A percentile compares a stretch with the other conserved stretches of the same genome.
Evolutionary conservation across 2,113 vertebrate species (phyloP).

Genomic region (Macaca nemestrina): DNA sequence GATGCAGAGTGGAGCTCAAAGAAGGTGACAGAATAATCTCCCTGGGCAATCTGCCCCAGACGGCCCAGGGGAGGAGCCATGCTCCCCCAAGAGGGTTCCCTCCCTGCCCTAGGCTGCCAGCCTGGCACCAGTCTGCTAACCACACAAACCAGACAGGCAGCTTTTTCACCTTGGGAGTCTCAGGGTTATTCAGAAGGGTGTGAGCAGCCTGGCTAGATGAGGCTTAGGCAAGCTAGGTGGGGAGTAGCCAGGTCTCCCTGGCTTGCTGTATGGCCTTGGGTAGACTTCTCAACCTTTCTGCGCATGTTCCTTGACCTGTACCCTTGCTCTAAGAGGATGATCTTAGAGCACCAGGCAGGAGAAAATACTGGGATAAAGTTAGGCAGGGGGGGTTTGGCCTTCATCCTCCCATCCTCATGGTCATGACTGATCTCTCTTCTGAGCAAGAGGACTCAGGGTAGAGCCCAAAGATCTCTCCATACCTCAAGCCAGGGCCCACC

Average conservation of each 20-base stretch:
- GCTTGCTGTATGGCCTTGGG: background rate
- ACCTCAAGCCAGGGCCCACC: background rate
- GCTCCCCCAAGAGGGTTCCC: background rate
- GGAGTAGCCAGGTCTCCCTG: background rate
- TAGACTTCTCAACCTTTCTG: background rate
- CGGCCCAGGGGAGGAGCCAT: background rate
- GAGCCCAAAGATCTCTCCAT: background rate
- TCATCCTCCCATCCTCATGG: background rate
- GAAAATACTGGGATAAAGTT: background rate
- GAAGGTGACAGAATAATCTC: background rate
- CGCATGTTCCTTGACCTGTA: background rate
- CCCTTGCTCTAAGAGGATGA: background rate
- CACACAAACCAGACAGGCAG: conserved; percentile 64
- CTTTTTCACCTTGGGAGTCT: conserved; percentile 43
- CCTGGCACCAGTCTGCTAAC: conserved; percentile 38
- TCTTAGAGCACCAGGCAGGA: background rate
- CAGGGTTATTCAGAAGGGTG: background rate
- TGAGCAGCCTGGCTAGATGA: background rate
- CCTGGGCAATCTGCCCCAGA: conserved; percentile 32
- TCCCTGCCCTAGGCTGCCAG: background rate
- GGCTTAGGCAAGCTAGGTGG: background rate
- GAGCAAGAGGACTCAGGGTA: background rate
- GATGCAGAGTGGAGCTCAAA: background rate
- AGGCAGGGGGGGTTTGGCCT: background rate
- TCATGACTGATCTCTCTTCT: background rate